Base-by-base conservation (phyloP, 2,797 vertebrate genomes). In the Paratrypauchen microcephalus region DNA sequence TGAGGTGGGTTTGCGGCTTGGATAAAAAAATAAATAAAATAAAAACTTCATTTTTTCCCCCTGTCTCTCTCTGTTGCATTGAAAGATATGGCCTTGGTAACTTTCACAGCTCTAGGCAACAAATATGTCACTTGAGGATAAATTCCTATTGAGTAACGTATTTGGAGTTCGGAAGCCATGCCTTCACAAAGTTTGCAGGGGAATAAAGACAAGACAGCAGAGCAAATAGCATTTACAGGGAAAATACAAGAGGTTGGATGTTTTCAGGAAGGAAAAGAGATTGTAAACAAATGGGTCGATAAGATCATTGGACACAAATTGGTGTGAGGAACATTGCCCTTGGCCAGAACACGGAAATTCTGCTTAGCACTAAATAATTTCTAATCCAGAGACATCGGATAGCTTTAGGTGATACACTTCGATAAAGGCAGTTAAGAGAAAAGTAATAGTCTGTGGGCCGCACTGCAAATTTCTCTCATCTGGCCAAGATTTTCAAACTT, bases 331-430 rank as follows among this genome's bases (percentile, higher is more conserved):
- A 6, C 13, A 13, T 11, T 50, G 65, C 23, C 69, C 58, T 11
- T 66, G 8, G 71, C 0, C 36, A 54, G 59, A 73, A 66, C 50
- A 6, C 5, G 3, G 3, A 39, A 6, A 62, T 50, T 54, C 19
- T 28, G 62, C 73, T 61, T 66, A 71, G 39, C 16, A 48, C 23
- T 50, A 57, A 6, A 64, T 66, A 7, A 50, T 70, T 79, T 70
- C 11, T 36, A 45, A 48, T 24, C 26, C 19, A 52, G 5, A 11
- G 55, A 6, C 16, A 28, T 58, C 5, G 0, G 18, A n/a, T 45
- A 6, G n/a, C 47, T 8, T 0, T 13, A 16, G 30, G 41, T 65
- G 57, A 55, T 26, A 57, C 24, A 56, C 39, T 60, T 19, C 12
- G 9, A 62, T 67, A 57, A 47, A 21, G 3, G 41, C 41, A 50